Percentiles rank a stretch among this genome's conserved stretches.
Evolutionary conservation across 2,113 vertebrate species (phyloP).

Genomic region (Petroica traversi): DNA sequence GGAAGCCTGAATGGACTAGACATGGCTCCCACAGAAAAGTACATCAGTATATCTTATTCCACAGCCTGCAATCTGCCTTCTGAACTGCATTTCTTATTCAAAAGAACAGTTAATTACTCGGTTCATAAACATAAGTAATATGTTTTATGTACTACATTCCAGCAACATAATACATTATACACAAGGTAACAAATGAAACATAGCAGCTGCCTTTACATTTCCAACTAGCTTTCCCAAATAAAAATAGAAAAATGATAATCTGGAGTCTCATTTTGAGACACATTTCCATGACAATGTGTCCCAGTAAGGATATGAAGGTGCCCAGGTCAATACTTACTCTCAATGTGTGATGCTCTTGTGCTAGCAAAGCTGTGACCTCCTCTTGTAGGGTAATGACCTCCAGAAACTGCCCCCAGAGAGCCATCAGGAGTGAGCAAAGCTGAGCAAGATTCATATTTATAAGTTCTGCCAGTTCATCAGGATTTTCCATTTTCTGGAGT

Average conservation of each 20-base stretch:
- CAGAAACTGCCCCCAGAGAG: slow-evolving; percentile 96
- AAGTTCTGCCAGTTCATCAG: slow-evolving; percentile 95
- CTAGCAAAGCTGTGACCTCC: slow-evolving; percentile 84
- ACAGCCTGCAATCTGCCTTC: background rate
- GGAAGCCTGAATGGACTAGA: background rate
- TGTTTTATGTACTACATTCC: background rate
- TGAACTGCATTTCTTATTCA: background rate
- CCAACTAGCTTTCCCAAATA: background rate
- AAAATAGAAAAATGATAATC: background rate
- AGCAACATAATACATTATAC: background rate
- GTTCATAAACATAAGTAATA: background rate
- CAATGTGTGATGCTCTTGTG: slow-evolving; percentile 90
- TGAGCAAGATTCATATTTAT: slow-evolving; percentile 99
- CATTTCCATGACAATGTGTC: background rate
- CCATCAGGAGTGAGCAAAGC: slow-evolving; percentile 97
- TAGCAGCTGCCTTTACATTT: background rate
- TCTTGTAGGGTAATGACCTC: slow-evolving; percentile 92
- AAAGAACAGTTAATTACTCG: background rate
- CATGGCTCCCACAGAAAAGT: background rate
- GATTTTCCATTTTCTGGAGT: slow-evolving; percentile 88
- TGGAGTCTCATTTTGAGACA: background rate
- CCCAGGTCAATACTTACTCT: slow-evolving; percentile 80
- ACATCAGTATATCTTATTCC: background rate
- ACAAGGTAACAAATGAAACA: background rate
- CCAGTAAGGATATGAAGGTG: background rate